Evolutionary conservation across 2,113 vertebrate species (phyloP).

Genomic region (Sander vitreus): DNA sequence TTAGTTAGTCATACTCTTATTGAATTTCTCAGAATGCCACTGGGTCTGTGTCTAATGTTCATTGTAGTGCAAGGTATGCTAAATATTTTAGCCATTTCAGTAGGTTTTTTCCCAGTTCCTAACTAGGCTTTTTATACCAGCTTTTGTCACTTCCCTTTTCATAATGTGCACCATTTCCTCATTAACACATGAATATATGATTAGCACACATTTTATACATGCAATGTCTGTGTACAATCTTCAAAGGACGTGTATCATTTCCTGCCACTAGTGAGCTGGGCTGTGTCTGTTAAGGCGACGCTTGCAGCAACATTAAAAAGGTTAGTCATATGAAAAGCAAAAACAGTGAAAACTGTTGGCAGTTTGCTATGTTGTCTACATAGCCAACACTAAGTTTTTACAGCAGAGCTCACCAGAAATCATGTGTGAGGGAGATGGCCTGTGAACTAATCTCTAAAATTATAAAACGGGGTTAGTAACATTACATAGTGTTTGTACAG

Average conservation of each 20-base stretch:
- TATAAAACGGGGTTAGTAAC: neutral
- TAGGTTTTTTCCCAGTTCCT: neutral
- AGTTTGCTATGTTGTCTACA: neutral
- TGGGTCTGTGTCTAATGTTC: conserved; percentile 19
- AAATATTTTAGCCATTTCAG: conserved; percentile 15
- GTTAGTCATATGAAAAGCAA: neutral
- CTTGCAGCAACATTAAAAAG: conserved; percentile 1
- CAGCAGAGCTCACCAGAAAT: neutral
- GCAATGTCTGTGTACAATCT: neutral
- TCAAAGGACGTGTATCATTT: conserved; percentile 49
- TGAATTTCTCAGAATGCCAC: conserved; percentile 43
- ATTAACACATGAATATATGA: neutral
- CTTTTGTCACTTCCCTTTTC: neutral
- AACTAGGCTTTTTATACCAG: neutral
- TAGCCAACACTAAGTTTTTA: neutral
- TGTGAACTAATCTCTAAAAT: neutral
- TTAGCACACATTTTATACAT: neutral
- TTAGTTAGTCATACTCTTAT: conserved; percentile 7
- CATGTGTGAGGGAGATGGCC: neutral
- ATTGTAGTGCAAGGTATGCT: conserved; percentile 25
- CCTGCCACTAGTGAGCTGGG: conserved; percentile 18
- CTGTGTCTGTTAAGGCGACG: conserved; percentile 10
- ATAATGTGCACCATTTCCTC: neutral
- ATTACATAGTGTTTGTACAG: neutral
- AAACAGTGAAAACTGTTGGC: neutral